Percentiles rank a stretch among this genome's conserved stretches.
These are phyloP conservation scores for Nansenia antarctica DNA, from an alignment of 2,113 vertebrate species.

Conservation along the genomic window DNA sequence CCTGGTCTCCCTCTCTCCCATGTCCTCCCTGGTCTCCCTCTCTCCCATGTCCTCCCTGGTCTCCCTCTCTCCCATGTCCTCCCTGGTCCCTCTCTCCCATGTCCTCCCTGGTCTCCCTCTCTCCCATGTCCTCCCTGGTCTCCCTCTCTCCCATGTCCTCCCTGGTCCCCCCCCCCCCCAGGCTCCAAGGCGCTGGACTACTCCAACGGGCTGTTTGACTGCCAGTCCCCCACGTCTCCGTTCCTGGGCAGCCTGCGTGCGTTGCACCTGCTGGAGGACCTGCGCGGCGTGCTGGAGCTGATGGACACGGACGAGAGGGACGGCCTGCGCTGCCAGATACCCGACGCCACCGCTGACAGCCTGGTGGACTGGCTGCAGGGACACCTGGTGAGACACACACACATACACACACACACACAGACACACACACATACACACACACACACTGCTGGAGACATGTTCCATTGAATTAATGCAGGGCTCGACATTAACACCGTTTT, in stretches of 20 bases:
- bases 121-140: no score
- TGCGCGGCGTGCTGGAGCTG: conserved; percentile 86
- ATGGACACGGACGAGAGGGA: conserved; percentile 93
- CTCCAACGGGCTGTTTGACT: conserved; percentile 93
- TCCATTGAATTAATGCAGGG: not conserved
- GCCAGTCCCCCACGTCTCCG: conserved; percentile 94
- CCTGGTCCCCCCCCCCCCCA: conserved; percentile 40
- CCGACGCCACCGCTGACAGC: conserved; percentile 85
- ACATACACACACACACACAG: not conserved
- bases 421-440: not conserved
- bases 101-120: no score
- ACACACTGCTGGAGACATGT: not conserved
- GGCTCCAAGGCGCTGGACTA: conserved; percentile 97
- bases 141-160: not conserved
- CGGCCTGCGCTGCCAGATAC: conserved; percentile 89
- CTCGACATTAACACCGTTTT: no score
- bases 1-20: no score
- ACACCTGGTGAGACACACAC: conserved; percentile 79
- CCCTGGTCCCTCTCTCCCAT: not conserved
- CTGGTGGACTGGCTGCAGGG: conserved; percentile 91
- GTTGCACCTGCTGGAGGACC: conserved; percentile 90
- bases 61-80: no score
- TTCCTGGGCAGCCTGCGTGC: conserved; percentile 90
- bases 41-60: no score
- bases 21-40: no score